Evolutionary conservation across 2,113 vertebrate species (phyloP).

Genomic region (Perognathus longimembris): DNA sequence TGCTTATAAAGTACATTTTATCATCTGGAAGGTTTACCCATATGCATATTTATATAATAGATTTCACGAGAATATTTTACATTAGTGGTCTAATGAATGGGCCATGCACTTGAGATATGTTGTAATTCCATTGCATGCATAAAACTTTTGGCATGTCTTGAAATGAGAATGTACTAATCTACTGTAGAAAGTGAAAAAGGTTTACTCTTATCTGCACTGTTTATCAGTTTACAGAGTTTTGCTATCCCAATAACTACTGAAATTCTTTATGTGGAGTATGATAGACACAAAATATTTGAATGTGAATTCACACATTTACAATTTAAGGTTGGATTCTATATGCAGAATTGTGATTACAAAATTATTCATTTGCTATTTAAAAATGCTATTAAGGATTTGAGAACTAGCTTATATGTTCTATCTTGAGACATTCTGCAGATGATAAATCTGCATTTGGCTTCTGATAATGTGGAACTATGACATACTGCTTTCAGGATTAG

Average conservation of each 20-base stretch:
- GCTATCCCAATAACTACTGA: neutral
- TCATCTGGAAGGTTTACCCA: neutral
- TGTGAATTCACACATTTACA: slow-evolving; percentile 33
- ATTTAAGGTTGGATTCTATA: neutral
- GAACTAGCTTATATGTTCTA: slow-evolving; percentile 4
- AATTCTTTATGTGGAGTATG: neutral
- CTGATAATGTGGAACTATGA: slow-evolving; percentile 1
- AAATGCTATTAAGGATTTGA: slow-evolving; percentile 13
- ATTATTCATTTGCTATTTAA: slow-evolving; percentile 21
- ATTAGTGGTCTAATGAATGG: neutral
- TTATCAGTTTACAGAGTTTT: neutral
- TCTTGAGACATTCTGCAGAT: neutral
- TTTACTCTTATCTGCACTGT: slow-evolving; percentile 24
- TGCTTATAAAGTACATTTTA: neutral
- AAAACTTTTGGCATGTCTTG: slow-evolving; percentile 3
- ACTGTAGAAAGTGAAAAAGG: neutral
- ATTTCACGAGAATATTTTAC: slow-evolving; percentile 2
- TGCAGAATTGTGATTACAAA: slow-evolving; percentile 43
- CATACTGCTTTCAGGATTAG: slow-evolving; percentile 15
- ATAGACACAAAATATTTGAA: neutral
- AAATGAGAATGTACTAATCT: slow-evolving; percentile 9
- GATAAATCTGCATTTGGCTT: slow-evolving; percentile 33
- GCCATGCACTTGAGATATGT: neutral
- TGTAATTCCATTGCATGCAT: neutral
- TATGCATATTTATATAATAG: neutral